Evolutionary conservation across 2,888 invertebrate genomes (phyloP).

Genomic region (Dinocampus coccinellae): DNA sequence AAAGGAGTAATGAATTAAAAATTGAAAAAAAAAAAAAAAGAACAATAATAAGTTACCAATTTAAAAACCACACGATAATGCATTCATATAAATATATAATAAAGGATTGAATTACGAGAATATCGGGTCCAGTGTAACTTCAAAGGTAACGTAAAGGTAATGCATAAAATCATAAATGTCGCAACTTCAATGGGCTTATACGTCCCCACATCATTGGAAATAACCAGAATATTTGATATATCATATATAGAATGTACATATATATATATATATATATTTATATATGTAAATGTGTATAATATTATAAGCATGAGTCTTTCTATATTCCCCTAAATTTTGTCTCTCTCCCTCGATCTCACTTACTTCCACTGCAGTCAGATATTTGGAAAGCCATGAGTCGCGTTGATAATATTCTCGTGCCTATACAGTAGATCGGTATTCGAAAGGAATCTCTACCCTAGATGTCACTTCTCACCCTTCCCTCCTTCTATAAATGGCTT

Average conservation of each 20-base stretch:
- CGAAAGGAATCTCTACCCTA: constrained; percentile 24
- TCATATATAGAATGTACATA: constrained; percentile 19
- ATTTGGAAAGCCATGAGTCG: constrained; percentile 17
- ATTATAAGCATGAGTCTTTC: background rate
- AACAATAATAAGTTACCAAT: too few species aligned
- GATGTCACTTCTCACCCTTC: background rate
- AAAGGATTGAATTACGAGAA: constrained; percentile 28
- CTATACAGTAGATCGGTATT: constrained; percentile 27
- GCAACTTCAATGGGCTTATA: constrained; percentile 33
- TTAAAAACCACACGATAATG: background rate
- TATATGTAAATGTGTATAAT: background rate
- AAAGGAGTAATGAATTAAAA: too few species aligned
- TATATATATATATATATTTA: background rate
- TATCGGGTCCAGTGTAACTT: constrained; percentile 10
- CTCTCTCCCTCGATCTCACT: background rate
- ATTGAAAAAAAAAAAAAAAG: too few species aligned
- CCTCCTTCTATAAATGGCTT: background rate
- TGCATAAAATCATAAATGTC: constrained; percentile 25
- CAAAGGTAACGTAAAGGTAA: constrained; percentile 34
- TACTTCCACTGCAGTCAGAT: constrained; percentile 3
- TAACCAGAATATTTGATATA: constrained; percentile 33
- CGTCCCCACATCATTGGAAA: constrained; percentile 25
- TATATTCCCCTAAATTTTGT: background rate
- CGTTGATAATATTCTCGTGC: constrained; percentile 15
- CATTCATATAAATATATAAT: background rate